Percentiles rank a stretch among this genome's conserved stretches.
These are phyloP conservation scores for Turdus rufiventris DNA, from an alignment of 2,113 vertebrate species.

Conservation along the genomic window DNA sequence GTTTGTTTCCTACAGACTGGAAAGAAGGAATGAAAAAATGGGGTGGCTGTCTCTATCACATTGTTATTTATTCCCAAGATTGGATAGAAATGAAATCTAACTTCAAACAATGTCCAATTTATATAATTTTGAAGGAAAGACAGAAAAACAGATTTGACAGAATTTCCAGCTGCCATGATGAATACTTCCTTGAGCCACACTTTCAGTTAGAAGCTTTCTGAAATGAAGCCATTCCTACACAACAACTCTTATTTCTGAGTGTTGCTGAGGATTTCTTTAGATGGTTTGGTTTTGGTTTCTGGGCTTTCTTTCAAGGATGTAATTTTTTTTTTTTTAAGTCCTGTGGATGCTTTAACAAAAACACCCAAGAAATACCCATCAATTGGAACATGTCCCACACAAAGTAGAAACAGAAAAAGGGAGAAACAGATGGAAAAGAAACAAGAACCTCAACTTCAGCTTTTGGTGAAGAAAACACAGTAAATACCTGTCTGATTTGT, in stretches of 20 bases:
- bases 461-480: background rate
- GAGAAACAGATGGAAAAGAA: constrained; percentile 3
- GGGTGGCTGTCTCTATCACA: background rate
- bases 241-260: background rate
- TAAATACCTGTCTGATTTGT: background rate
- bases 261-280: background rate
- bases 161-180: background rate
- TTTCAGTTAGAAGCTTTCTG: background rate
- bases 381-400: background rate
- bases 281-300: background rate
- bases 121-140: background rate
- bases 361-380: background rate
- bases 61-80: background rate
- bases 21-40: background rate
- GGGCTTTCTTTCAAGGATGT: background rate
- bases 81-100: background rate
- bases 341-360: background rate
- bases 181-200: background rate
- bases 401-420: background rate
- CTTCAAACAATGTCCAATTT: background rate
- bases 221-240: background rate
- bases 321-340: background rate
- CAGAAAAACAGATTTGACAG: background rate
- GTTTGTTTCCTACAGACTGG: background rate
- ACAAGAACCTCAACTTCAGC: background rate